Evolutionary conservation across 2,888 invertebrate species (phyloP), one percentile per base, ranked within the genome.

Genomic region (Drosophila parthenogenetica): DNA sequence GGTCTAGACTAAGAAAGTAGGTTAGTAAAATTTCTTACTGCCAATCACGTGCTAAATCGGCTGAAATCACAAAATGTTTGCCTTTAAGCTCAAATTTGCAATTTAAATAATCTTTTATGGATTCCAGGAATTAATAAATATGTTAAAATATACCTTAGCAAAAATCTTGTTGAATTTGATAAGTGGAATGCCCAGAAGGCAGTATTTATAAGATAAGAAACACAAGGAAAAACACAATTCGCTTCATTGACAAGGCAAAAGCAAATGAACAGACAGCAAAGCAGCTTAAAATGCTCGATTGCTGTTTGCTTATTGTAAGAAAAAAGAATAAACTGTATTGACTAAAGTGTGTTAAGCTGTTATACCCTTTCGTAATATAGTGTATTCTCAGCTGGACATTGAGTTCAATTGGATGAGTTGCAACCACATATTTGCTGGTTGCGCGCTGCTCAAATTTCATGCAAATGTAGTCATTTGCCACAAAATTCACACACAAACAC

Each of bases 391-490:
- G 54, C 14, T 77, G 58, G 17, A 58, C 60, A 59, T 35, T 19
- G 29, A 54, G 29, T 29, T 43, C 39, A 5, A 40, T 57, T 37
- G 49, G 40, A 46, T 59, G 54, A 51, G 19, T 35, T 77, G 64
- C 10, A 51, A 57, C 42, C 62, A 19, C 66, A 42, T 29, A 29
- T 43, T 45, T 55, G 65, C 29, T 16, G 51, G 46, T 57, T 50
- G 53, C 53, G 17, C 58, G 45, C 46, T 57, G 62, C 62, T 72
- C 53, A 77, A 77, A 73, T 61, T 86, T 68, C 79, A 84, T 84
- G 87, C 79, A 84, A 84, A 84, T 84, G 81, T 88, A 71, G 89
- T 86, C 88, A 86, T 86, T 84, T 87, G 75, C 80, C 80, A 68
- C 77, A 81, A 68, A 67, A 84, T 74, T 39, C 45, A 32, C 8